These are phyloP conservation scores for Globodera ellingtonae DNA, from an alignment of 1,140 invertebrate genomes.

Conservation along the genomic window DNA sequence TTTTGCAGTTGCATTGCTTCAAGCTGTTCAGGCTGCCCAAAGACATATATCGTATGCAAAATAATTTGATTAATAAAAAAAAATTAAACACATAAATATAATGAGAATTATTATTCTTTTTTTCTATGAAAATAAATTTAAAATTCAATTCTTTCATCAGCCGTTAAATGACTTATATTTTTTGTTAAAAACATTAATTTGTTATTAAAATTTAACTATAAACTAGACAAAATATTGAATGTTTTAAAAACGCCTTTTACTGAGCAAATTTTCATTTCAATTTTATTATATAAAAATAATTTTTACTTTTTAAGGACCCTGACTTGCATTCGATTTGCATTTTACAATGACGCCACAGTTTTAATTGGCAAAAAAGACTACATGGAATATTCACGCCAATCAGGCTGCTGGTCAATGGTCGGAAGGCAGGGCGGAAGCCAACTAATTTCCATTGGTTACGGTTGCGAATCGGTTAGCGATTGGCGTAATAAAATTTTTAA, in stretches of 20 bases:
- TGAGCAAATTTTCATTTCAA: constrained; percentile 44
- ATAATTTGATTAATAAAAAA: neutral
- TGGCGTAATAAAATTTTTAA: neutral
- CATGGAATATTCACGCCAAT: constrained; percentile 54
- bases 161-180: too few relatives aligned
- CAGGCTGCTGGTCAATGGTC: constrained; percentile 63
- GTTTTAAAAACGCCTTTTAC: too few relatives aligned
- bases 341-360: constrained; percentile 41
- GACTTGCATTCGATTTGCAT: constrained; percentile 57
- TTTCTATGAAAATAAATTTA: too few relatives aligned
- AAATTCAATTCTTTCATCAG: too few relatives aligned
- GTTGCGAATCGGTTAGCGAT: constrained; percentile 56
- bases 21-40: neutral
- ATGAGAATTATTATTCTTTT: neutral
- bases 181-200: constrained; percentile 32
- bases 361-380: constrained; percentile 33
- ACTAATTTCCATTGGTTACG: constrained; percentile 61
- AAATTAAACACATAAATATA: too few relatives aligned
- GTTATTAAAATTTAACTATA: constrained; percentile 48
- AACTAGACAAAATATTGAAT: constrained; percentile 18
- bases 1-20: neutral
- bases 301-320: constrained; percentile 8
- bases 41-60: neutral
- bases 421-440: constrained; percentile 54
- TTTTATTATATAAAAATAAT: neutral